Base-by-base conservation (phyloP, 1,140 invertebrate genomes). In the Drosophila albomicans region DNA sequence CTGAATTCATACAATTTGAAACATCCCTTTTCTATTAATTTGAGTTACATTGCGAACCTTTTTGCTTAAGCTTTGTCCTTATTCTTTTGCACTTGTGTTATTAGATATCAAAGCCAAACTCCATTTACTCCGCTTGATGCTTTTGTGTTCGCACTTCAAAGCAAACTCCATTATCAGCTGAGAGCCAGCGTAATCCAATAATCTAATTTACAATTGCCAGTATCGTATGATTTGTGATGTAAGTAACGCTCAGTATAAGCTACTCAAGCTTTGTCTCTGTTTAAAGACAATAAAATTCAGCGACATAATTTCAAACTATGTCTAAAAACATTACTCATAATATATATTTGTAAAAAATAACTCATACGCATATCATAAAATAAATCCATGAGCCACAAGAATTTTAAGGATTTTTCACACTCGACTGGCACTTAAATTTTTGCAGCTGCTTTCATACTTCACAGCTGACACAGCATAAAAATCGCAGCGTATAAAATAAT, bases 331-430 rank as follows among this genome's bases (percentile, higher is more conserved):
- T 48, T 25, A 7, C 28, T 49, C 3, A 25, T 49, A 43, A 43
- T 43, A 15, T 46, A 43, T 43, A 15, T 46, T 46, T 16, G 45
- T 16, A 16, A 25, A 78, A 86, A 25, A 86, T 81, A 72, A 81
- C 81, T 78, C 82, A 75, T 75, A 79, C 70, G 59, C 75, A 86
- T 64, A 43, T 69, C 81, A 70, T 56, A 71, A 46, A 85, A 65
- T 67, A 77, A 80, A 79, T 79, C 74, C 67, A 61, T 73, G 77
- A 77, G 67, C 59, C 72, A 11, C 35, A 38, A 72, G 72, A 72
- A 76, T 49, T 13, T 16, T 43, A 68, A 41, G 11, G 16, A 48
- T 30, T 38, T 68, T 15, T 28, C 46, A 30, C 54, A 58, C 15
- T n/a, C 6, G 11, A 30, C 30, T 38, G 46, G 11, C 35, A 52